These are phyloP conservation scores for Popillia japonica DNA, from an alignment of 1,140 invertebrate species.

Conservation along the genomic window DNA sequence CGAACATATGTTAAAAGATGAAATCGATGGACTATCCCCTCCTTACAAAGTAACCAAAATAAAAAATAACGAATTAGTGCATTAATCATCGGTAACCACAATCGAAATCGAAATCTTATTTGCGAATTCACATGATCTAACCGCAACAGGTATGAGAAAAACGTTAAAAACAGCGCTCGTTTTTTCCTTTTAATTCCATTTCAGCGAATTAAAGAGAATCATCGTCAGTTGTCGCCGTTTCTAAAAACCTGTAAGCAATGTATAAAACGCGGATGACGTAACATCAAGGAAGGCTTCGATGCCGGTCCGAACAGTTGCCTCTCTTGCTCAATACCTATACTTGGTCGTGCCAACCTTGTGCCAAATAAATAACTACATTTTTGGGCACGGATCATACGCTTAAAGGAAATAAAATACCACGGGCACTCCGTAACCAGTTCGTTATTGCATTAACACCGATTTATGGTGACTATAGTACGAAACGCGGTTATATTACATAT, in stretches of 20 bases:
- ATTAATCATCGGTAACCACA: too few relatives aligned
- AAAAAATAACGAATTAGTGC: too few relatives aligned
- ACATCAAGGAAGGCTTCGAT: slow-evolving; percentile 34
- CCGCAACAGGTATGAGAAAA: too few relatives aligned
- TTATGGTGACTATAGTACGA: neutral
- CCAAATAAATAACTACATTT: slow-evolving; percentile 34
- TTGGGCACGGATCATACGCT: slow-evolving; percentile 33
- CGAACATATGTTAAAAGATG: too few relatives aligned
- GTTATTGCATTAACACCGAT: slow-evolving; percentile 10
- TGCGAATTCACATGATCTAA: too few relatives aligned
- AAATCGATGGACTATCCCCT: too few relatives aligned
- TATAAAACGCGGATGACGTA: slow-evolving; percentile 25
- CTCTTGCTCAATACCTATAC: slow-evolving; percentile 6
- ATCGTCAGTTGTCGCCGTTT: neutral
- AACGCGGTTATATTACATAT: neutral
- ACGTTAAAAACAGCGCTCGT: too few relatives aligned
- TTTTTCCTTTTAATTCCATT: too few relatives aligned
- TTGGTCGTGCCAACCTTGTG: slow-evolving; percentile 27
- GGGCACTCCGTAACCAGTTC: neutral
- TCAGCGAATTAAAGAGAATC: neutral
- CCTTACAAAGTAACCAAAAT: too few relatives aligned
- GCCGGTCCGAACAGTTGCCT: slow-evolving; percentile 23
- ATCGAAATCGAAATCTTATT: too few relatives aligned
- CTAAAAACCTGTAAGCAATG: neutral
- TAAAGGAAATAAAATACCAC: slow-evolving; percentile 34